Evolutionary conservation across 2,888 invertebrate genomes (phyloP), one percentile per base, ranked within the genome.

Genomic region (Euzophera pinguis): DNA sequence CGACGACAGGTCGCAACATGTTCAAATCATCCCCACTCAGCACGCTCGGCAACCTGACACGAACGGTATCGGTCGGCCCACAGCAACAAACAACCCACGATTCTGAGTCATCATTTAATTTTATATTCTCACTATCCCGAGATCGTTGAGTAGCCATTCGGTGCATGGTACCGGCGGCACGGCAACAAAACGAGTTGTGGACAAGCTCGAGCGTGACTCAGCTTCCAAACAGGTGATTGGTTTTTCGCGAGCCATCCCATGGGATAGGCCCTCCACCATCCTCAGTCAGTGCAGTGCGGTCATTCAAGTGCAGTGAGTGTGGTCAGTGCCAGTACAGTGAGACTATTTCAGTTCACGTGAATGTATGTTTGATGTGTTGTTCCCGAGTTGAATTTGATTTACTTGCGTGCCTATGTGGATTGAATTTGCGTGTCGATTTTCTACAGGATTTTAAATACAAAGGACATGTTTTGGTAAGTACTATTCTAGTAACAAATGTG

Each of bases 161-260:
- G 43, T 43, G 43, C 43, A 5, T 8, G 43, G 43, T 29, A 43
- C 43, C 43, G 43, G 13, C 13, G 29, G 29, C 27, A 43, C 43
- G 13, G 43, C 43, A 29, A 43, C 43, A 43, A 43, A 43, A 43
- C 43, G 29, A 43, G 43, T 43, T 43, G 43, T 13, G 43, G 12
- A 27, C 43, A 43, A 14, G 43, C 13, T 29, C 29, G 9, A 8
- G 29, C 43, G 29, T 43, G 43, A 43, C 27, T 43, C 43, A 43
- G 27, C 13, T 43, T 14, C 13, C 1, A 29, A 13, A 13, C 13
- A 13, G 12, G 41, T 41, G 41, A 41, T 41, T 41, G 41, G 43
- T 13, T 43, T 29, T 32, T 7, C 22, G 22, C 22, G 22, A 5
- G 22, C 22, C 22, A 22, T 22, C 22, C 22, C 22, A 22, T 22